Evolutionary conservation across 2,888 invertebrate species (phyloP).

Genomic region (Blera fallax): DNA sequence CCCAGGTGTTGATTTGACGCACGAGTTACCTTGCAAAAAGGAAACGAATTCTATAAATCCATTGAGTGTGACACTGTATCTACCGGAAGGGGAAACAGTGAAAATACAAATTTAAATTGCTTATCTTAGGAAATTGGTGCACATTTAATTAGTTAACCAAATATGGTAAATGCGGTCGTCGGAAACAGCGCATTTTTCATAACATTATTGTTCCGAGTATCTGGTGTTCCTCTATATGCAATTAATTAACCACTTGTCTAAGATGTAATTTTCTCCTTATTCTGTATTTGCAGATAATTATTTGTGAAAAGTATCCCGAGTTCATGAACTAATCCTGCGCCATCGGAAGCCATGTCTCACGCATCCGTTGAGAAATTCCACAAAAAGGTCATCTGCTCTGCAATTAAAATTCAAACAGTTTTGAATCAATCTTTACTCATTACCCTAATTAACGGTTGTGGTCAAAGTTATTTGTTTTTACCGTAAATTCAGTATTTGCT

Average conservation of each 20-base stretch:
- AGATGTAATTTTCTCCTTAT: no score
- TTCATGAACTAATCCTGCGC: no score
- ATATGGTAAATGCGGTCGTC: no score
- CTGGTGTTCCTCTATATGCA: no score
- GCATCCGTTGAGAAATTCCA: not conserved
- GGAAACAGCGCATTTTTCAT: no score
- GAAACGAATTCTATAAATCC: not conserved
- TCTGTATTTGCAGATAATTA: no score
- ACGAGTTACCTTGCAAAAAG: not conserved
- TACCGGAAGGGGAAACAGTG: not conserved
- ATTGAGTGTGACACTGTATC: not conserved
- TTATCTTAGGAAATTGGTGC: no score
- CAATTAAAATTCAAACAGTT: constrained; percentile 17
- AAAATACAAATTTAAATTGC: not conserved
- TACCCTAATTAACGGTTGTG: constrained; percentile 24
- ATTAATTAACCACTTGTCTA: no score
- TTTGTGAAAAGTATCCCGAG: no score
- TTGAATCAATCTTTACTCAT: constrained; percentile 25
- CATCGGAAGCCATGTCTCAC: not conserved
- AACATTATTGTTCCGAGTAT: no score
- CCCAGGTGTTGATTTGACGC: not conserved
- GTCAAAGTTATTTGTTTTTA: not conserved
- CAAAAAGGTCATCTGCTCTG: not conserved
- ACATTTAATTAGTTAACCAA: no score
- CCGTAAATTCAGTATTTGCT: constrained; percentile 23